Evolutionary conservation across 2,797 vertebrate species (phyloP), one percentile per base, ranked within the genome.

Genomic region (Lepidocolaptes lacrymiger): DNA sequence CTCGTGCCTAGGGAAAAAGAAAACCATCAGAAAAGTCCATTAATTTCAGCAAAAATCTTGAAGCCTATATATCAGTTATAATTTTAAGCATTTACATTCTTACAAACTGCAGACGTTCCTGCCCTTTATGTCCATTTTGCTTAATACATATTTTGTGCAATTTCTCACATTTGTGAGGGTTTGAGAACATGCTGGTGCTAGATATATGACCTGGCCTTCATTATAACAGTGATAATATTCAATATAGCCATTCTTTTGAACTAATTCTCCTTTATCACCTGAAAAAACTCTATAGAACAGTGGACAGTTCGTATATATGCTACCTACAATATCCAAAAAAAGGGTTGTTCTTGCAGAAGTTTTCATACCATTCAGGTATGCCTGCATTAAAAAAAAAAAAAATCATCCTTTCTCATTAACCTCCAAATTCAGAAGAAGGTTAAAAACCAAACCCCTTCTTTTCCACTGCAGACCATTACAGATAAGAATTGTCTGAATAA

Each of bases 1-100:
- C 99, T 75, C 99, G 98, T 24, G 99, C 99, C 99, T 99, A 95
- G n/a, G 69, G 94, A 92, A 89, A 78, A 85, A 91, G 27, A 86
- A 93, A 94, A 41, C 9, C 41, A 97, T 85, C 68, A 91, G 82
- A 87, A 79, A 87, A 91, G 39, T 36, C 21, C 34, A 54, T 46
- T 88, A 12, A 71, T 61, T 87, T 62, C 44, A 85, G 36, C 3
- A 64, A 61, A 84, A 89, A 61, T 54, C 28, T 85, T 88, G 48
- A 91, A 15, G 15, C 18, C 64, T 89, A 63, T 4, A 0, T n/a
- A 83, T 66, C 17, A 66, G 48, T 56, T 46, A 49, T 27, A 3
- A 55, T 64, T 59, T 75, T 72, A 93, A 84, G 16, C 23, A 69
- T 41, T 44, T 64, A 49, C 4, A 23, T 44, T 78, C 32, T 75